Base-by-base conservation (phyloP, 2,113 vertebrate genomes). In the Elephas maximus region DNA sequence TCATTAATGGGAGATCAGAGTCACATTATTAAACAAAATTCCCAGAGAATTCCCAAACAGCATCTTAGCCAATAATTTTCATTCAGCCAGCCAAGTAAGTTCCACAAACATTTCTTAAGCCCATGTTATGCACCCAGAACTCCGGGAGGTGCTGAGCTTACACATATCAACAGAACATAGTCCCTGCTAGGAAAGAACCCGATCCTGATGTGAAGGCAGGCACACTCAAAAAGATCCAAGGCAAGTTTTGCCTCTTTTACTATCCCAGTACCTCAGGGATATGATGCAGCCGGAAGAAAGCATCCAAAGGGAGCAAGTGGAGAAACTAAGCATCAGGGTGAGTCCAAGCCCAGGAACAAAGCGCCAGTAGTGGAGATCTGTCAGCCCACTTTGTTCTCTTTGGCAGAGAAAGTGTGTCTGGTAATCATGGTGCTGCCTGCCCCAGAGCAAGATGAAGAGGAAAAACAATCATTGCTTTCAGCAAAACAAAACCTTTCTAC, bases 31-130 rank as follows among this genome's bases (percentile, higher is more conserved):
- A 96, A 96, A 88, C n/a, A 77, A 20, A 57, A 71, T 8, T 96
- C 88, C 82, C 94, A 76, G 79, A 93, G 67, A 78, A 87, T 94
- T 95, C 93, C 48, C 88, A 88, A 88, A 73, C 17, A 79, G 17
- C 37, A 24, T 57, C 90, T 74, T 80, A 71, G 24, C 81, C 78
- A 73, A 21, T 28, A 18, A 21, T 79, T 84, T 81, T 87, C 28
- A 33, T 63, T 37, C 53, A 87, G 84, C 74, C 79, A 88, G 44
- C 60, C 51, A 81, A 57, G 78, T 76, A n/a, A 87, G 37, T 41
- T 77, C 60, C 30, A 69, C 73, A 81, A 88, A 74, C 41, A 88
- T 83, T 74, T 69, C 79, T 48, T 37, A 33, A 73, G 15, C 5
- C 10, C 12, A 10, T 23, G 6, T 48, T 4, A 7, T 8, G 41